Percentiles rank a stretch among this genome's conserved stretches.
These are phyloP conservation scores for Dicrostonyx torquatus DNA, from an alignment of 2,797 vertebrate species.

Conservation along the genomic window DNA sequence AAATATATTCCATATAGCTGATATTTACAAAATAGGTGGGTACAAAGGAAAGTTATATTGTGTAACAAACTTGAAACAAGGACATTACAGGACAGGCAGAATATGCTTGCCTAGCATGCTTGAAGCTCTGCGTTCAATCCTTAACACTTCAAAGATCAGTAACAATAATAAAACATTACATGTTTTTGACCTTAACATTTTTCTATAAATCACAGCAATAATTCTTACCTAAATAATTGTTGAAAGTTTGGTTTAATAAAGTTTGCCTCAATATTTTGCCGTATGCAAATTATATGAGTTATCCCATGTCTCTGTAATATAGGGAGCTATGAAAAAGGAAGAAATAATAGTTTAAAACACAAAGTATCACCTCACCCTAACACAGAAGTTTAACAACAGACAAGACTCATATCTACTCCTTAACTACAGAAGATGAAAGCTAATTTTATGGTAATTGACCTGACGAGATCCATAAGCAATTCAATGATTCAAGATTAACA, in stretches of 20 bases:
- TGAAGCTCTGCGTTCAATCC: neutral
- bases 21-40: constrained; percentile 11
- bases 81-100: neutral
- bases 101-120: neutral
- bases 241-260: constrained; percentile 99
- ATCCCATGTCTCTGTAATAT: constrained; percentile 96
- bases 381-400: constrained; percentile 53
- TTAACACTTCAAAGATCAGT: neutral
- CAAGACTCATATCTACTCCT: neutral
- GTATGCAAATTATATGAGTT: constrained; percentile 97
- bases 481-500: constrained; percentile 59
- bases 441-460: constrained; percentile 42
- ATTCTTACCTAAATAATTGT: constrained; percentile 95
- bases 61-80: constrained; percentile 56
- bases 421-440: constrained; percentile 31
- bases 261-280: constrained; percentile 99
- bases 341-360: constrained; percentile 56
- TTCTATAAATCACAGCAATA: constrained; percentile 42
- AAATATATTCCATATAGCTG: neutral
- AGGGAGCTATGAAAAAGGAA: constrained; percentile 89
- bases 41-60: constrained; percentile 1
- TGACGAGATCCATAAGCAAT: constrained; percentile 30
- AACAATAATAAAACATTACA: neutral
- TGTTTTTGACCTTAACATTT: constrained; percentile 32
- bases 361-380: constrained; percentile 42